Evolutionary conservation across 2,888 invertebrate genomes (phyloP).

Genomic region (Macrosoma leucophasiata): DNA sequence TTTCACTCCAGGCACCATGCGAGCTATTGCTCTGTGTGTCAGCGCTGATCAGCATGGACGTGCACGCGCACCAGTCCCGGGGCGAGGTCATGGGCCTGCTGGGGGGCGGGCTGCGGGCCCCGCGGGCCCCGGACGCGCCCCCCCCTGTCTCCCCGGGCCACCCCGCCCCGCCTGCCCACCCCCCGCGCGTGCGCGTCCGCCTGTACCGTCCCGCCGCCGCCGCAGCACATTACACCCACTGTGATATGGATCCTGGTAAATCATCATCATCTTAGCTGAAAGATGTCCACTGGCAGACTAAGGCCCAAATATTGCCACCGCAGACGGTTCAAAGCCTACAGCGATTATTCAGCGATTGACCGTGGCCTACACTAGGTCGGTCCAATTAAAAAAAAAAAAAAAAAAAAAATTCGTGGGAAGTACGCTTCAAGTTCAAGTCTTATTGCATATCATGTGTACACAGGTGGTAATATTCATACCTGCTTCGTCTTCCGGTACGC

Average conservation of each 20-base stretch:
- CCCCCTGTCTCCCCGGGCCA: slow-evolving; percentile 64
- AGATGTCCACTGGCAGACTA: too few relatives aligned
- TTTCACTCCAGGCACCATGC: slow-evolving; percentile 76
- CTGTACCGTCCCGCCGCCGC: slow-evolving; percentile 79
- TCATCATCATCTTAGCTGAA: too few relatives aligned
- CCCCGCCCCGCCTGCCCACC: slow-evolving; percentile 75
- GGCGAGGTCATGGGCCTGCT: slow-evolving; percentile 85
- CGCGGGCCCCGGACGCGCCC: slow-evolving; percentile 14
- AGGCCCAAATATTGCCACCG: too few relatives aligned
- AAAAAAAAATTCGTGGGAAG: too few relatives aligned
- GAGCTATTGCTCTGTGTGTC: slow-evolving; percentile 74
- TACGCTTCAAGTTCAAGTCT: too few relatives aligned
- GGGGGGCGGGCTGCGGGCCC: slow-evolving; percentile 70
- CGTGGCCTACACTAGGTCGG: too few relatives aligned
- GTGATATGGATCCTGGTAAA: slow-evolving; percentile 85
- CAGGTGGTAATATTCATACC: too few relatives aligned
- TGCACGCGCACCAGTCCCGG: slow-evolving; percentile 81
- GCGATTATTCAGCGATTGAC: too few relatives aligned
- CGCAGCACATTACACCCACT: slow-evolving; percentile 79
- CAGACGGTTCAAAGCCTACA: too few relatives aligned
- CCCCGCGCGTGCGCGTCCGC: slow-evolving; percentile 31
- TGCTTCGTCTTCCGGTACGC: too few relatives aligned
- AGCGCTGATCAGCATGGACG: slow-evolving; percentile 79
- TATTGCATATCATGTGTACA: too few relatives aligned
- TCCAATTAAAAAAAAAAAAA: too few relatives aligned